Base-by-base conservation (phyloP, 2,888 invertebrate species). In the Hypena proboscidalis region DNA sequence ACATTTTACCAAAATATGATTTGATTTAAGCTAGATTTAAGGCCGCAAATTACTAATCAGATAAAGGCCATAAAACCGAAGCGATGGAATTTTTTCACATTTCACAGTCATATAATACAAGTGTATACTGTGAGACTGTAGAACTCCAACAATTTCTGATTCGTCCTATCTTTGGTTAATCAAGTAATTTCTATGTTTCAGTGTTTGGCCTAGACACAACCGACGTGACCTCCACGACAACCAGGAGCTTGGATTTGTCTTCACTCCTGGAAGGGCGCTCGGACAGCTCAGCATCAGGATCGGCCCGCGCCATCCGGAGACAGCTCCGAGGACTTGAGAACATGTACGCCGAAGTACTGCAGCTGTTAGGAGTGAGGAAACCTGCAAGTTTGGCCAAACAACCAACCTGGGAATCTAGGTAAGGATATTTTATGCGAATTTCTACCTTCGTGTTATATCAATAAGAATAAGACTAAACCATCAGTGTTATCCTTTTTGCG, bases 331-430 rank as follows among this genome's bases (percentile, higher is more conserved):
- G 96, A 0, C 86, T 97, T 2, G 97, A 97, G 90, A 94, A 93
- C 61, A 97, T 97, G 97, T 97, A 97, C 74, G 95, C 95, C 0
- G 96, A 97, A 89, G 97, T 96, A 69, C 62, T 92, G 52, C 89
- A 92, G 55, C 80, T 92, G 58, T 67, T 92, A 3, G 90, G 92
- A 0, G 83, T 85, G 0, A 63, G 83, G 58, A 77, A 80, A 21
- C 83, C 84, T 0, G 53, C 78, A 0, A 71, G 71, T 10, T 49
- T 82, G 22, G 70, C 78, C 1, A 75, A 74, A 27, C 78, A 76
- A 3, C 75, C 78, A 0, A 58, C 74, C 5, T 81, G 81, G 81
- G 81, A 81, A 19, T 75, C 82, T 0, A 71, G 78, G 79, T 80
- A 10, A 51, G 49, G 11, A 10, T 2, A 13, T 1, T 2, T 15